Percentiles rank a stretch among this genome's conserved stretches.
Evolutionary conservation across 2,797 vertebrate species (phyloP).

Genomic region (Enteromius argenteus): DNA sequence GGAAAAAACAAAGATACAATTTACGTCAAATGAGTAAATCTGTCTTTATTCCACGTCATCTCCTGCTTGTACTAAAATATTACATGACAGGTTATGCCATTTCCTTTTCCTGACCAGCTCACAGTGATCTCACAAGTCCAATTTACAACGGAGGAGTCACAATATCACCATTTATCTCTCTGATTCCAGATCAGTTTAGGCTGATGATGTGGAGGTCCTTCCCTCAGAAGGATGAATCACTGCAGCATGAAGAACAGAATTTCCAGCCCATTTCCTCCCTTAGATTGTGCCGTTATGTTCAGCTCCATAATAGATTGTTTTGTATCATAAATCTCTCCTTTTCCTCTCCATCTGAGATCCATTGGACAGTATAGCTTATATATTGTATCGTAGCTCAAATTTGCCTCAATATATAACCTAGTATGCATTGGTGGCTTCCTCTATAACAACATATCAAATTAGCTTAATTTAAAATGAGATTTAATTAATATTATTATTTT

Average conservation of each 20-base stretch:
- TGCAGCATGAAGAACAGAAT: slow-evolving; percentile 86
- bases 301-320: slow-evolving; percentile 84
- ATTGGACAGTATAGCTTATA: neutral
- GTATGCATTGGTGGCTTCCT: neutral
- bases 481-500: too few species aligned
- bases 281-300: slow-evolving; percentile 83
- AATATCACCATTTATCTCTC: slow-evolving; percentile 4
- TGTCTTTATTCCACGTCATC: slow-evolving; percentile 12
- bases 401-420: neutral
- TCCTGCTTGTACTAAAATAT: neutral
- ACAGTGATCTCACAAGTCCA: neutral
- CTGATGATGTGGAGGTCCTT: slow-evolving; percentile 75
- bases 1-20: slow-evolving; percentile 9
- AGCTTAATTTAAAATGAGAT: neutral
- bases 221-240: slow-evolving; percentile 85
- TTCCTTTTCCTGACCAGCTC: neutral
- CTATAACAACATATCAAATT: neutral
- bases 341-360: slow-evolving; percentile 3
- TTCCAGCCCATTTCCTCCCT: slow-evolving; percentile 84
- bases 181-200: slow-evolving; percentile 42
- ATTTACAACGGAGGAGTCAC: neutral
- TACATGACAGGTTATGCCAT: neutral
- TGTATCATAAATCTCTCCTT: slow-evolving; percentile 80
- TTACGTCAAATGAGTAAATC: neutral
- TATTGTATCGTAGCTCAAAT: neutral